Percentiles rank a stretch among this genome's conserved stretches.
These are phyloP conservation scores for Drosophila rufa DNA, from an alignment of 1,140 invertebrate species.

Conservation along the genomic window DNA sequence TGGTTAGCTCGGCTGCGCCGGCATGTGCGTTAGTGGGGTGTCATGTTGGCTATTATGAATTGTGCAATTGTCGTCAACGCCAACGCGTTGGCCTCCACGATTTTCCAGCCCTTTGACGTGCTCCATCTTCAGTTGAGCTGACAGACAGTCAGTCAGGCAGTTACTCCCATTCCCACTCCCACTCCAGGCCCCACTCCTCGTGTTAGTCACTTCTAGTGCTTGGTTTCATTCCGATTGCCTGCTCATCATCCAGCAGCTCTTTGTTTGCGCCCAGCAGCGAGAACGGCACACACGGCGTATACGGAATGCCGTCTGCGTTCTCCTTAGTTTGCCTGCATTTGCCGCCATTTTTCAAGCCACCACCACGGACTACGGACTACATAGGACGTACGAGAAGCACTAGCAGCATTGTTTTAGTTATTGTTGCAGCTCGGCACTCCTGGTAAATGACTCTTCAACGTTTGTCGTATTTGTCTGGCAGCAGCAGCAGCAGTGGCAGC, in stretches of 20 bases:
- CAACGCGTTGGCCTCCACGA: slow-evolving; percentile 48
- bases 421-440: slow-evolving; percentile 57
- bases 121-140: slow-evolving; percentile 30
- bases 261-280: slow-evolving; percentile 68
- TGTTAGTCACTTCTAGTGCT: slow-evolving; percentile 48
- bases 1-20: slow-evolving; percentile 52
- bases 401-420: slow-evolving; percentile 20
- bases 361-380: slow-evolving; percentile 35
- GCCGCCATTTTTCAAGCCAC: slow-evolving; percentile 66
- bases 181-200: neutral
- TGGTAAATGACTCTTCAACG: slow-evolving; percentile 82
- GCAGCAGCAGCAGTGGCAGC: slow-evolving; percentile 2
- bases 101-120: slow-evolving; percentile 21
- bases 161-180: slow-evolving; percentile 6
- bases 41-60: slow-evolving; percentile 80
- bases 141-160: slow-evolving; percentile 26
- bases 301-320: slow-evolving; percentile 64
- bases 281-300: slow-evolving; percentile 49
- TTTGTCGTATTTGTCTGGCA: slow-evolving; percentile 82
- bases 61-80: slow-evolving; percentile 81
- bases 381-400: neutral
- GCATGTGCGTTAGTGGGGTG: slow-evolving; percentile 34
- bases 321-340: slow-evolving; percentile 58
- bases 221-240: slow-evolving; percentile 62
- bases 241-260: slow-evolving; percentile 62